Conservation (phyloP, 2,113 vertebrate species). For the Odocoileus virginianus region DNA sequence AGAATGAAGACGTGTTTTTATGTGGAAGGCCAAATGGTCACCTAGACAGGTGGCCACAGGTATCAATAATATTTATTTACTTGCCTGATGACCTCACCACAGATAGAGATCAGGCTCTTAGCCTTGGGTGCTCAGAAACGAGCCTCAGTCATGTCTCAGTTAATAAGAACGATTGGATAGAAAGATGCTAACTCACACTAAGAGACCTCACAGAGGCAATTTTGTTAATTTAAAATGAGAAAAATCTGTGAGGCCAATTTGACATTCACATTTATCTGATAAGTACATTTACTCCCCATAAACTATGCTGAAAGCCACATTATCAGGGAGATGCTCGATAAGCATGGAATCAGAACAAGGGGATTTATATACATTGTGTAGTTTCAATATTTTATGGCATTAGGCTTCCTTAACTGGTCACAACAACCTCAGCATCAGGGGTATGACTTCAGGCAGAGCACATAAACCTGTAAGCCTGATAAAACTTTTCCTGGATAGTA, state of each 20-base stretch:
- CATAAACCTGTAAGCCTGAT: background rate
- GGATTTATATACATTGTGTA: background rate
- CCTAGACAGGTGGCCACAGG: background rate
- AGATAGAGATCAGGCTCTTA: background rate
- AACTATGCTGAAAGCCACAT: background rate
- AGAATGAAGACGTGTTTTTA: background rate
- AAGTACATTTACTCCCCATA: background rate
- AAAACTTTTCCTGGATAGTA: background rate
- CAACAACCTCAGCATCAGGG: background rate
- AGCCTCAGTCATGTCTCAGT: background rate
- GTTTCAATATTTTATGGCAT: background rate
- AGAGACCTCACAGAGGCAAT: background rate
- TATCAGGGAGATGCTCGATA: background rate
- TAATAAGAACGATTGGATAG: background rate
- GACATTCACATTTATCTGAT: background rate
- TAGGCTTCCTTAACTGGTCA: background rate
- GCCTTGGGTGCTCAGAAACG: background rate
- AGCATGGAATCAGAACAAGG: background rate
- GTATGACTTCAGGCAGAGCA: background rate
- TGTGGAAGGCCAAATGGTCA: background rate
- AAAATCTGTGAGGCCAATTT: background rate
- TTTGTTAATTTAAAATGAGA: conserved; percentile 7
- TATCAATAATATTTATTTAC: background rate
- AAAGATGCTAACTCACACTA: background rate
- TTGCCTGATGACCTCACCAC: background rate